Conservation (phyloP, 2,888 invertebrate species). For the Leuctra nigra region DNA sequence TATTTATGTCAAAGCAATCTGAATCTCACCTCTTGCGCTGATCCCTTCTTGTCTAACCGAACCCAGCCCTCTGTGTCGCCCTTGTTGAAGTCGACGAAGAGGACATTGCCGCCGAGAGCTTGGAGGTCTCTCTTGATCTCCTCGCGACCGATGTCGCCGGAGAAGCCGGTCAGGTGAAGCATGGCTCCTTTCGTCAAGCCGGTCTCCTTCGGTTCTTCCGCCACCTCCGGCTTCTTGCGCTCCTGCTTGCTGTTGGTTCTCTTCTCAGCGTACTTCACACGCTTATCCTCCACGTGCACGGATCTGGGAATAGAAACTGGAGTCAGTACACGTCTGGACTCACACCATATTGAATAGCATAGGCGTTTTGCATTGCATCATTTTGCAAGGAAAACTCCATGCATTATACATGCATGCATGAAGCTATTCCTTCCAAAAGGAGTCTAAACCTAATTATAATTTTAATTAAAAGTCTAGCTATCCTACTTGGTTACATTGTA, state of each 20-base stretch:
- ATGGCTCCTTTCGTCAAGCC: conserved; percentile 67
- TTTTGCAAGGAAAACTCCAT: no score
- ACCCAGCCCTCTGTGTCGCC: conserved; percentile 69
- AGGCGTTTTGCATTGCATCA: no score
- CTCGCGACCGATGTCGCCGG: conserved; percentile 56
- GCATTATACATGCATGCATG: no score
- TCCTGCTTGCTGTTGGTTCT: conserved; percentile 25
- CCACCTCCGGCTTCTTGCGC: conserved; percentile 22
- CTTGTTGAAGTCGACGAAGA: conserved; percentile 68
- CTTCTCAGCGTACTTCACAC: conserved; percentile 50
- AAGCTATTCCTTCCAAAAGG: no score
- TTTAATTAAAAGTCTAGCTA: no score
- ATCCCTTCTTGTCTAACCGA: conserved; percentile 61
- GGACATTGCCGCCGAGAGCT: conserved; percentile 53
- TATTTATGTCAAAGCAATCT: no score
- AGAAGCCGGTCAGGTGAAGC: conserved; percentile 58
- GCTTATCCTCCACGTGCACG: conserved; percentile 60
- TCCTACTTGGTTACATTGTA: no score
- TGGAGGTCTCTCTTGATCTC: conserved; percentile 63
- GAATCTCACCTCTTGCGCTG: conserved; percentile 57
- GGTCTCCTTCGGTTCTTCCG: conserved; percentile 37
- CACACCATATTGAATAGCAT: neutral
- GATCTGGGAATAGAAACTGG: conserved; percentile 23
- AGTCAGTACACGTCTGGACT: neutral
- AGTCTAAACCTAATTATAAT: no score